These are phyloP conservation scores for Catharus minimus DNA, from an alignment of 2,113 vertebrate species.

Conservation along the genomic window DNA sequence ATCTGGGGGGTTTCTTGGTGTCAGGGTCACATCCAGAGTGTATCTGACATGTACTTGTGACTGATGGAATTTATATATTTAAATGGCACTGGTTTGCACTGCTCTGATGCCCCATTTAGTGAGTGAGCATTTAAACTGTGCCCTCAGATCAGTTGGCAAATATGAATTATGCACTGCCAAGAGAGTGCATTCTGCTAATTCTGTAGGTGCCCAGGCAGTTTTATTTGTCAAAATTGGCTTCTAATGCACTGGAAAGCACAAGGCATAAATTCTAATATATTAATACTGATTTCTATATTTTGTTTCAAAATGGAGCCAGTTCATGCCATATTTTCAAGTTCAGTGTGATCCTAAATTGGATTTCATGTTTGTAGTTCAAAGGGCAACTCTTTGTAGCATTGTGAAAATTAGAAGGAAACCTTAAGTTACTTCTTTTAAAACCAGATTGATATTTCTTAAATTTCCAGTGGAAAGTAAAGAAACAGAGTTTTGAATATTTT, in stretches of 20 bases:
- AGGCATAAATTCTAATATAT: not conserved
- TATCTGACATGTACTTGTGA: not conserved
- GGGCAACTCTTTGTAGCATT: not conserved
- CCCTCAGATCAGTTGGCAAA: not conserved
- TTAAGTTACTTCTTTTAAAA: not conserved
- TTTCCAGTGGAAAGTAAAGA: not conserved
- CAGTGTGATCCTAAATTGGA: not conserved
- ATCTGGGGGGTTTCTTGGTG: not conserved
- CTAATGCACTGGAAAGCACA: not conserved
- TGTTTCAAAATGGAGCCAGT: not conserved
- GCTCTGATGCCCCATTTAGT: not conserved
- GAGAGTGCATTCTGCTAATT: not conserved
- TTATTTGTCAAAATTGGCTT: not conserved
- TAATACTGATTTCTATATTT: not conserved
- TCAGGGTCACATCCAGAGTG: not conserved
- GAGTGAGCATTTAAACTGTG: not conserved
- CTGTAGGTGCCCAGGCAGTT: not conserved
- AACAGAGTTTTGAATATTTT: not conserved
- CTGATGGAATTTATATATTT: not conserved
- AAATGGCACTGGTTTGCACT: not conserved
- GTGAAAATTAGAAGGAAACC: not conserved
- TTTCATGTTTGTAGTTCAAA: not conserved
- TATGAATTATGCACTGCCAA: not conserved
- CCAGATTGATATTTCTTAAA: not conserved
- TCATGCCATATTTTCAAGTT: not conserved